phyloP scores from a whole-genome alignment of 2,888 invertebrate species.

The Phengaris arion region DNA sequence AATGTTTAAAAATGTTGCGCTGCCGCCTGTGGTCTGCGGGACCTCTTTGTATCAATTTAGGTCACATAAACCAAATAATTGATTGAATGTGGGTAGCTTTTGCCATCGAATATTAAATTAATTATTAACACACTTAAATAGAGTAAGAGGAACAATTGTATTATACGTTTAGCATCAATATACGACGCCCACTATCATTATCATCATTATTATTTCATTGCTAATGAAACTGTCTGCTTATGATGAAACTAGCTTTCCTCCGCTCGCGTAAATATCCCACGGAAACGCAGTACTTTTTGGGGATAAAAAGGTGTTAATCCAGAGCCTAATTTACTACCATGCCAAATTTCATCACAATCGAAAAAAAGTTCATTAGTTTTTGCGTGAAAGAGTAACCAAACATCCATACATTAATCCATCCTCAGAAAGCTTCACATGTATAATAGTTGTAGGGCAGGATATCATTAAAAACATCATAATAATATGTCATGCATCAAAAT shows the following conservation, averaged over 20 bases:
- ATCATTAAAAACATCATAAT: no score
- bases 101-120: conserved; percentile 3
- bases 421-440: no score
- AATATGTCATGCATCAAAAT: no score
- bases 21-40: conserved; percentile 2
- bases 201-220: background rate
- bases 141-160: conserved; percentile 18
- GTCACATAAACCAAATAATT: background rate
- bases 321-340: no score
- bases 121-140: conserved; percentile 16
- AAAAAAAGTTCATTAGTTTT: background rate
- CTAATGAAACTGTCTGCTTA: background rate
- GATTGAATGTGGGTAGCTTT: conserved; percentile 16
- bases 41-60: conserved; percentile 9
- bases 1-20: background rate
- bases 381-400: background rate
- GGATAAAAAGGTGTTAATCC: no score
- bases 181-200: conserved; percentile 4
- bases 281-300: no score
- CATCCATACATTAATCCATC: no score
- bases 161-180: background rate
- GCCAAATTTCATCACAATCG: background rate
- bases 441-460: no score
- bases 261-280: no score
- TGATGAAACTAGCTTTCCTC: background rate